Percentiles rank a stretch among this genome's conserved stretches.
Conservation (phyloP, 2,797 vertebrate genomes). For the Florisuga fusca region DNA sequence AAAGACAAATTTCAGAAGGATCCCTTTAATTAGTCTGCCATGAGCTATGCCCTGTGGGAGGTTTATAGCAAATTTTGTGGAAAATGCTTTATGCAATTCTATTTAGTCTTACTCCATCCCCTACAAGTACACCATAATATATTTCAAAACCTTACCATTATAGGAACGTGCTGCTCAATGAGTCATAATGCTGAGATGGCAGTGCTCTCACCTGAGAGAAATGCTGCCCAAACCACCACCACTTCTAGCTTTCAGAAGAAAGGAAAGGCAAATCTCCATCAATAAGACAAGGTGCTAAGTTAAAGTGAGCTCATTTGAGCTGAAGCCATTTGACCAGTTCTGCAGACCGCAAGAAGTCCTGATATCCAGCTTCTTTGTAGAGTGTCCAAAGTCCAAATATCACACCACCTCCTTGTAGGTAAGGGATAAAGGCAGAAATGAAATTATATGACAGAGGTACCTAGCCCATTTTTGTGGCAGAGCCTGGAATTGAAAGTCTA, state of each 20-base stretch:
- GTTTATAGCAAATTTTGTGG: slow-evolving; percentile 15
- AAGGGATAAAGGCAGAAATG: neutral
- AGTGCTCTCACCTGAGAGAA: neutral
- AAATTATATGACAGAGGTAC: neutral
- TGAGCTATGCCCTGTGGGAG: slow-evolving; percentile 10
- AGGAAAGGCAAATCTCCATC: neutral
- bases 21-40: slow-evolving; percentile 41
- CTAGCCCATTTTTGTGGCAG: rapidly evolving
- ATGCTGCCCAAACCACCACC: neutral
- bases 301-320: neutral
- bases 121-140: slow-evolving; percentile 33
- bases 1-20: slow-evolving; percentile 16
- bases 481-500: neutral
- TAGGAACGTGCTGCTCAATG: neutral
- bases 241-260: neutral
- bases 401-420: neutral
- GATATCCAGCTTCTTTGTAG: neutral
- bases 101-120: slow-evolving; percentile 6
- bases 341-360: neutral
- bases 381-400: neutral
- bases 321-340: neutral
- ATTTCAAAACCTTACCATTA: slow-evolving; percentile 18
- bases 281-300: neutral
- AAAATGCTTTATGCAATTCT: neutral
- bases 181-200: neutral